Evolutionary conservation across 2,797 vertebrate species (phyloP).

Genomic region (Morelia viridis): DNA sequence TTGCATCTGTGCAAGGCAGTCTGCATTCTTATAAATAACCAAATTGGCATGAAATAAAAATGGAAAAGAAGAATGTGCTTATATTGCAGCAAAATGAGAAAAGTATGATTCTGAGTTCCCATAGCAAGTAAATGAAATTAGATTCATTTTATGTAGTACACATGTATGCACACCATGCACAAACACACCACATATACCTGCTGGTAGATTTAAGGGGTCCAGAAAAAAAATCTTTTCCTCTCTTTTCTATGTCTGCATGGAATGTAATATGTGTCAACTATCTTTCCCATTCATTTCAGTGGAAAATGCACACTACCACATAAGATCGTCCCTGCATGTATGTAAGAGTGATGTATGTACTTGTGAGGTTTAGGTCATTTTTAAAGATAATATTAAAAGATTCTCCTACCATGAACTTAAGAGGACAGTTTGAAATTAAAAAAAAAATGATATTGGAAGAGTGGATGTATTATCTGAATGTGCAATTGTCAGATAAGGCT

Average conservation of each 20-base stretch:
- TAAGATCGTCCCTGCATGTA: too few relatives aligned
- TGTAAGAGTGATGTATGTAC: neutral
- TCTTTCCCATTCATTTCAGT: neutral
- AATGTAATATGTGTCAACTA: neutral
- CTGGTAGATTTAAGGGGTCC: neutral
- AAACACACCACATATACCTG: too few relatives aligned
- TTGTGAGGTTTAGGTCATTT: neutral
- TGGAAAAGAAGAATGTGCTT: fast-evolving
- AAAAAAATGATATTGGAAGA: neutral
- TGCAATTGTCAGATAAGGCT: neutral
- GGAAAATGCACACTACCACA: neutral
- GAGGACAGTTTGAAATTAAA: neutral
- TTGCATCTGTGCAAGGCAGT: neutral
- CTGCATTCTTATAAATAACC: neutral
- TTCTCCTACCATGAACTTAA: too few relatives aligned
- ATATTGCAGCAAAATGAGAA: neutral
- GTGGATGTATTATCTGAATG: neutral
- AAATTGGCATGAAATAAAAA: neutral
- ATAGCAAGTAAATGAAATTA: neutral
- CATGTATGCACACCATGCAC: neutral
- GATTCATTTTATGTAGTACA: neutral
- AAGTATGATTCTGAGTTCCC: neutral
- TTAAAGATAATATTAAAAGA: neutral
- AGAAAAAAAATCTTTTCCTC: neutral
- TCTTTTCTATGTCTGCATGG: neutral